A percentile compares a stretch with the other conserved stretches of the same genome.
Evolutionary conservation across 2,113 vertebrate genomes (phyloP).

Genomic region (Megaptera novaeangliae): DNA sequence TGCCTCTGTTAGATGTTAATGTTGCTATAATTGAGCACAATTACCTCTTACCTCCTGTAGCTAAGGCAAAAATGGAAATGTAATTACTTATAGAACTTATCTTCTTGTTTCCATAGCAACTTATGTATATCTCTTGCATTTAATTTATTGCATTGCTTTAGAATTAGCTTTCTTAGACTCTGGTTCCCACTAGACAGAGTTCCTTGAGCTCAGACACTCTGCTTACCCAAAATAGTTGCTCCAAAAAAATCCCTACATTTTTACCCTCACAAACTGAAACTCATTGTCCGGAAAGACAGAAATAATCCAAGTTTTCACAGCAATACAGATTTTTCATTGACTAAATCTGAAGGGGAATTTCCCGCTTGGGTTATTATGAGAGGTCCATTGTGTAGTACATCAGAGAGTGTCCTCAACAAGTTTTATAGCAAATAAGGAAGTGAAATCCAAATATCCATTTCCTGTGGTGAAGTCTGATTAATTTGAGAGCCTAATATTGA

Average conservation of each 20-base stretch:
- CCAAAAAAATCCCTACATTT: background rate
- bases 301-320: background rate
- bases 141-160: background rate
- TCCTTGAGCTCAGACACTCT: background rate
- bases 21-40: background rate
- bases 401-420: background rate
- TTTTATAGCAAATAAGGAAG: background rate
- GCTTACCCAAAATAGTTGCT: background rate
- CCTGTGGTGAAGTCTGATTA: background rate
- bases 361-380: background rate
- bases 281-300: background rate
- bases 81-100: slow-evolving; percentile 53
- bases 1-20: background rate
- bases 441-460: background rate
- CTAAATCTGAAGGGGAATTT: background rate
- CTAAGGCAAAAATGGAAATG: slow-evolving; percentile 36
- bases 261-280: background rate
- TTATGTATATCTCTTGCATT: background rate
- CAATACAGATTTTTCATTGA: background rate
- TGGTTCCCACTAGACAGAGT: background rate
- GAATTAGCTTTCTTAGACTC: slow-evolving; percentile 23
- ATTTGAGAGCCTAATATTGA: background rate
- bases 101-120: slow-evolving; percentile 49
- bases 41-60: slow-evolving; percentile 20
- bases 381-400: background rate